Evolutionary conservation across 2,113 vertebrate genomes (phyloP), one percentile per base, ranked within the genome.

Genomic region (Callipepla squamata): DNA sequence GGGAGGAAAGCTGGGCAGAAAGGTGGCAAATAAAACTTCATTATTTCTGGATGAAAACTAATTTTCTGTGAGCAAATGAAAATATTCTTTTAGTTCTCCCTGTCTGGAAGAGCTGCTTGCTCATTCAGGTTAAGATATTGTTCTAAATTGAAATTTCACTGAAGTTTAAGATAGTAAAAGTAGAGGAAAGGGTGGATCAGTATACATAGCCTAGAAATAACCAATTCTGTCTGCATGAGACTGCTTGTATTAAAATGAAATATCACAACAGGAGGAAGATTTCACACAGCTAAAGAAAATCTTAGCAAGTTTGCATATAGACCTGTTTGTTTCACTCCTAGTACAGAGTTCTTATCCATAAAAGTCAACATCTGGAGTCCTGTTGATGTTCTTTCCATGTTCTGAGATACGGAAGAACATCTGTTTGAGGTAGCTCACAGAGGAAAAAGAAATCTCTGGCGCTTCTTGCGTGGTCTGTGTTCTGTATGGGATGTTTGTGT

Each of bases 1-100:
- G 38, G 30, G 34, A 83, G 18, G 51, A 80, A 87, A 72, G 36
- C 68, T 80, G 89, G 69, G 55, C 13, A 70, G 42, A 63, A 93
- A 92, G 50, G 68, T 93, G 51, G 28, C 42, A 74, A 83, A 12
- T 2, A 38, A 80, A 80, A 85, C 25, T 26, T 80, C 67, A 70
- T 93, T 91, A 75, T 80, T 90, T 85, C 63, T 90, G 63, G 59
- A 80, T 70, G 50, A 87, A 93, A 93, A 63, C 19, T 63, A 61
- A 28, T 80, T 80, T 85, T 67, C 34, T 70, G 66, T 61, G 79
- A 95, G 74, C 30, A 75, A 76, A 87, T 78, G 28, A 91, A 91
- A 91, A 85, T 50, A 87, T 58, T 80, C 36, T 32, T 57, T 92
- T 82, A 85, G 7, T 67, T 42, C 44, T 18, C 19, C 73, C 45